Evolutionary conservation across 2,888 invertebrate species (phyloP), one percentile per base, ranked within the genome.

Genomic region (Pimpla rufipes): DNA sequence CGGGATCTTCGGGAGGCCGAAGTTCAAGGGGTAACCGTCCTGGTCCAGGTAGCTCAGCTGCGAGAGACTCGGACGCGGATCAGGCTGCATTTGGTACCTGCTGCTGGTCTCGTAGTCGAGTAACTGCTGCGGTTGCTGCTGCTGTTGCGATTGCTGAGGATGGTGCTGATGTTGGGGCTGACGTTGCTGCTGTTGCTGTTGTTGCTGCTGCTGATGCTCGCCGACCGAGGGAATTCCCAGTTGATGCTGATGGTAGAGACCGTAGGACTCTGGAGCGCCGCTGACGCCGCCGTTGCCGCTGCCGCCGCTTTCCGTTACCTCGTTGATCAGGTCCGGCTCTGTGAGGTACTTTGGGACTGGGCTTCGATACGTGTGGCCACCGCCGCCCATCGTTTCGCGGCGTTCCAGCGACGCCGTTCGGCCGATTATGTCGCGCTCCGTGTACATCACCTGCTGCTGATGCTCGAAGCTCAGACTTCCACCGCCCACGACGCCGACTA

Each of bases 21-120:
- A 97, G 92, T 97, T 97, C 81, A 96, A 94, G 7, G 97, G 97
- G 90, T 96, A 96, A n/a, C 96, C 97, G 85, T 97, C 97, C 86
- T 95, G 95, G 87, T 96, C 96, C 87, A 97, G 93, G 91, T 97
- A 96, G 71, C 93, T 93, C 18, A 92, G 85, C 59, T 91, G 92
- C 1, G 90, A 88, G 2, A 89, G 86, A 35, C 87, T 76, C 6
- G 91, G 90, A n/a, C 91, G 90, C 8, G 90, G 79, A 68, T 91
- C 92, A 18, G 90, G 88, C 23, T 90, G 90, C 52, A 91, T 74
- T 29, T 90, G 89, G 64, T 92, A 92, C n/a, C 92, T 88, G 10
- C 89, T 87, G 40, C 81, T 64, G n/a, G n/a, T n/a, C 6, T 91
- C 91, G 84, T 92, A 92, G 35, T 92, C 91, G 5, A 90, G 83